Percentiles rank a stretch among this genome's conserved stretches.
Conservation (phyloP, 2,888 invertebrate genomes). For the Ypsolopha scabrella region DNA sequence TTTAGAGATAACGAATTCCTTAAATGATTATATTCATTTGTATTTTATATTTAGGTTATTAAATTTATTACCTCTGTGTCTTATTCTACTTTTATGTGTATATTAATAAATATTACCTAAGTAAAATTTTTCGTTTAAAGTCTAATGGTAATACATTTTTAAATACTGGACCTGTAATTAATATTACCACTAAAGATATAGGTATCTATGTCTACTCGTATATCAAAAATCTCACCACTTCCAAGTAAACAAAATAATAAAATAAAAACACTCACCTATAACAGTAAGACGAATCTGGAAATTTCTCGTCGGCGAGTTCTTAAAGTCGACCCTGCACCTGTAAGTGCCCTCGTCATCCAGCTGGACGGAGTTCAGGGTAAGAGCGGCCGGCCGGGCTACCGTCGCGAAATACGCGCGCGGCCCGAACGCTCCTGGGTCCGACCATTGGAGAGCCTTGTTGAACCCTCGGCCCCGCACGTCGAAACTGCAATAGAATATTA, state of each 20-base stretch:
- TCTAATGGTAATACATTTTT: too few relatives aligned
- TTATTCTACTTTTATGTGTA: too few relatives aligned
- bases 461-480: conserved; percentile 87
- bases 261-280: conserved; percentile 78
- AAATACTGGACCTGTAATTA: too few relatives aligned
- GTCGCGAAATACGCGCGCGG: conserved; percentile 88
- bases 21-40: too few relatives aligned
- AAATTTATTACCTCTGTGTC: too few relatives aligned
- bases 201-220: too few relatives aligned
- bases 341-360: conserved; percentile 89
- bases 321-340: conserved; percentile 91
- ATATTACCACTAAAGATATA: too few relatives aligned
- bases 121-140: too few relatives aligned
- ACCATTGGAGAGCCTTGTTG: conserved; percentile 86
- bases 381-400: conserved; percentile 82
- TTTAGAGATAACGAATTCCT: too few relatives aligned
- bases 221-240: too few relatives aligned
- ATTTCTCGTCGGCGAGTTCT: conserved; percentile 89
- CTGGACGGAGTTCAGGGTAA: conserved; percentile 86
- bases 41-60: too few relatives aligned
- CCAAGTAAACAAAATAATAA: not conserved
- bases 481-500: conserved; percentile 70
- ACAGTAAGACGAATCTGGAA: conserved; percentile 90
- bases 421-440: conserved; percentile 85
- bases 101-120: too few relatives aligned